A percentile compares a stretch with the other conserved stretches of the same genome.
Conservation (phyloP, 2,888 invertebrate species). For the Lingula anatina region DNA sequence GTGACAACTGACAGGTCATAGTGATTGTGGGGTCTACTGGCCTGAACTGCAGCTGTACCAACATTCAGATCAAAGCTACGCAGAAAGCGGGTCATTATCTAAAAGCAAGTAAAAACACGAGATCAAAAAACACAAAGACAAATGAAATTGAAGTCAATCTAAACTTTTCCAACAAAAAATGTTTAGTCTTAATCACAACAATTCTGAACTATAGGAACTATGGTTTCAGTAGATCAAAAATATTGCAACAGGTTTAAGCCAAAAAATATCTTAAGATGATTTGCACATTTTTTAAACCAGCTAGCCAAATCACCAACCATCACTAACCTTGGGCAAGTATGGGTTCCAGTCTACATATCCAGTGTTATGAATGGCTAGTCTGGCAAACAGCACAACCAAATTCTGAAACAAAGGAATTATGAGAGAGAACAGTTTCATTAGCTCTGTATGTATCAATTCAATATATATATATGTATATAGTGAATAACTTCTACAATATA, state of each 20-base stretch:
- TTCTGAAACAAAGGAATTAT: constrained; percentile 56
- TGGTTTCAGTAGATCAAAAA: no score
- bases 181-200: not conserved
- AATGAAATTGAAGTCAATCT: not conserved
- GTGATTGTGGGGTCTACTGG: constrained; percentile 45
- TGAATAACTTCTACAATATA: no score
- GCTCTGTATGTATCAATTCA: no score
- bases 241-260: no score
- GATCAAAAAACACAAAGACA: not conserved
- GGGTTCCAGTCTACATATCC: constrained; percentile 86
- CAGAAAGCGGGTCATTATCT: constrained; percentile 59
- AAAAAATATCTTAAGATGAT: no score
- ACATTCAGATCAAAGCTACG: constrained; percentile 75
- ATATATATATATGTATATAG: no score
- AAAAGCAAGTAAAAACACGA: constrained; percentile 8
- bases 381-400: constrained; percentile 66
- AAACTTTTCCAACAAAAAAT: not conserved
- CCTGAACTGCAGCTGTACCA: constrained; percentile 53
- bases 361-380: constrained; percentile 68
- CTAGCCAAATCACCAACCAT: no score
- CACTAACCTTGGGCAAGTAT: constrained; percentile 63
- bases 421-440: no score
- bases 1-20: constrained; percentile 57
- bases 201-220: no score
- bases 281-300: no score